Base-by-base conservation (phyloP, 1,140 invertebrate species). In the Drosophila fuyamai region DNA sequence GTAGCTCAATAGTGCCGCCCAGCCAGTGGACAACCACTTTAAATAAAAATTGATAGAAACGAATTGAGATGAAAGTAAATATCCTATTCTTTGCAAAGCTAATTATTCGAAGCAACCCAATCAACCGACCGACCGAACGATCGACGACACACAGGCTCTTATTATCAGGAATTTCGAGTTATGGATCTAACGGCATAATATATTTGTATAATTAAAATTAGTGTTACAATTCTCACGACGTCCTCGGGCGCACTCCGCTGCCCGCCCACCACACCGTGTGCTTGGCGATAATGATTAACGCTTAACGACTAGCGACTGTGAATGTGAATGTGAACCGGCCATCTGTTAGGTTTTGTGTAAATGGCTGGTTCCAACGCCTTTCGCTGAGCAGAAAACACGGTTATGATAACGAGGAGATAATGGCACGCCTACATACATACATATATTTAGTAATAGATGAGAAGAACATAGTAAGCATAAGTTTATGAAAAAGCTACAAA, bases 171-270 rank as follows among this genome's bases (percentile, higher is more conserved):
- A 83, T 70, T 79, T 83, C 79, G 80, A 88, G 83, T 71, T 73
- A 88, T 77, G 80, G 83, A 88, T 80, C 82, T 56, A 73, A 88
- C 67, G 75, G 83, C 70, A 79, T 72, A 82, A 89, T 66, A 74
- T 86, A 85, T 75, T 89, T 88, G 83, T 88, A 88, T 80, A 88
- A 88, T 88, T 88, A 89, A 83, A 88, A 67, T 83, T 88, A 88
- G 79, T 88, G 84, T 89, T 88, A 88, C 67, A 58, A 70, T 78
- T 86, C 83, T 89, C 76, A 88, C 86, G 79, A 80, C 83, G 83
- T 88, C 83, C 83, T 83, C 79, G 72, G 50, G 76, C 62, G 76
- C 81, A 77, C 65, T 62, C 16, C 36, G 47, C 50, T 53, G 83
- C 75, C 55, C 59, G 66, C 76, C 76, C 72, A 76, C 77, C 43